Evolutionary conservation across 2,797 vertebrate genomes (phyloP).

Genomic region (Sphenodon punctatus): DNA sequence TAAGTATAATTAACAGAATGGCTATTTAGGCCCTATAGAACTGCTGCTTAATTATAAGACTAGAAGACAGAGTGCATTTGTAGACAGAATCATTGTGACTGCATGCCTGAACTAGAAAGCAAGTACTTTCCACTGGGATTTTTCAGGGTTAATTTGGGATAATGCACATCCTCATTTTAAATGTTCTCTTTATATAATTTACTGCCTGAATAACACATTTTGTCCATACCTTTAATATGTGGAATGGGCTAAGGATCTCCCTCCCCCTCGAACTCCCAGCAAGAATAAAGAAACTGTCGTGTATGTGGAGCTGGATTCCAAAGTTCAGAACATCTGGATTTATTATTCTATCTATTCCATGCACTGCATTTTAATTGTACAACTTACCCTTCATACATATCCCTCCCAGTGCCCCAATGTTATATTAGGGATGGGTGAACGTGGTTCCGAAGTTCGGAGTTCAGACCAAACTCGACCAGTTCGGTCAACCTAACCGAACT

Average conservation of each 20-base stretch:
- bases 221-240: slow-evolving; percentile 7
- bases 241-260: not conserved
- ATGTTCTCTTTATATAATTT: slow-evolving; percentile 44
- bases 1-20: not conserved
- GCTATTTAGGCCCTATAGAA: not conserved
- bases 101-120: slow-evolving; percentile 23
- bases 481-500: too few species aligned
- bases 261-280: not conserved
- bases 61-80: slow-evolving; percentile 1
- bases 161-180: slow-evolving; percentile 17
- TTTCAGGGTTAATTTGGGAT: slow-evolving; percentile 29
- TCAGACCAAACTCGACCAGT: too few species aligned
- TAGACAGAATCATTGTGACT: not conserved
- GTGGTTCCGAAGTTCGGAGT: too few species aligned
- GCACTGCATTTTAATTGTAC: slow-evolving; percentile 15
- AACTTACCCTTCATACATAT: slow-evolving; percentile 27
- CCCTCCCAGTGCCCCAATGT: slow-evolving; percentile 23
- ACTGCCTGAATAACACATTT: slow-evolving; percentile 35
- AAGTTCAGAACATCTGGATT: slow-evolving; percentile 16
- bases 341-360: not conserved
- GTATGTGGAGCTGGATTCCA: not conserved
- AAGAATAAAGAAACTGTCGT: slow-evolving; percentile 17
- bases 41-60: slow-evolving; percentile 25
- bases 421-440: too few species aligned
- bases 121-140: slow-evolving; percentile 22